Evolutionary conservation across 2,797 vertebrate species (phyloP), one percentile per base, ranked within the genome.

Genomic region (Silurus aristotelis): DNA sequence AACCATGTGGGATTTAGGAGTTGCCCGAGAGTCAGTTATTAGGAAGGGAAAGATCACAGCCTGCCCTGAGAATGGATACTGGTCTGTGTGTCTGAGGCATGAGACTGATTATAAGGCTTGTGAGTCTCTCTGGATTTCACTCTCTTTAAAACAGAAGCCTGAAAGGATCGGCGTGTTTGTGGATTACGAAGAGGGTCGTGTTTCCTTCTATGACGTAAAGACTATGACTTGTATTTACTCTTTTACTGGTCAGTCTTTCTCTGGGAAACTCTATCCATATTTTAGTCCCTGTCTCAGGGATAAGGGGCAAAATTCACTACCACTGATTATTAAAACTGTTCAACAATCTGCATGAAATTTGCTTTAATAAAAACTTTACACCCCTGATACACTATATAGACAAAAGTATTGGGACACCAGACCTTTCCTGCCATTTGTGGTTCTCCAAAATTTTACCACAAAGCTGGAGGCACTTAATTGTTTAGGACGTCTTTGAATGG

Each of bases 1-100:
- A 1, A 88, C 85, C 2, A 87, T 90, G 27, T 93, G 93, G 91
- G 87, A 83, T 0, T 85, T 91, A 19, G 91, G 93, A 6, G 88
- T 92, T 71, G 91, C 89, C 52, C 27, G 20, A 6, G 89, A 92
- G 31, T 90, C 85, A 0, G 85, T 90, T 52, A 81, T 79, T 6
- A 73, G 90, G 72, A 90, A 89, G 17, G 90, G 83, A 0, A 80
- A 86, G 1, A 82, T 78, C 27, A 87, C 56, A 20, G 84, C 89
- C 66, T 68, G 75, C 5, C 79, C 91, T 0, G 80, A 89, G 10
- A 83, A 88, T 0, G 92, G 91, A 0, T n/a, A 90, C 79, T 91
- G 91, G 89, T 86, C 90, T 0, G 84, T 92, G 86, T 79, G 87
- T 77, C 22, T 92, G 56, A 85, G 90, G 14, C 89, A 89, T n/a